Evolutionary conservation across 1,140 invertebrate genomes (phyloP).

Genomic region (Anastrepha ludens): DNA sequence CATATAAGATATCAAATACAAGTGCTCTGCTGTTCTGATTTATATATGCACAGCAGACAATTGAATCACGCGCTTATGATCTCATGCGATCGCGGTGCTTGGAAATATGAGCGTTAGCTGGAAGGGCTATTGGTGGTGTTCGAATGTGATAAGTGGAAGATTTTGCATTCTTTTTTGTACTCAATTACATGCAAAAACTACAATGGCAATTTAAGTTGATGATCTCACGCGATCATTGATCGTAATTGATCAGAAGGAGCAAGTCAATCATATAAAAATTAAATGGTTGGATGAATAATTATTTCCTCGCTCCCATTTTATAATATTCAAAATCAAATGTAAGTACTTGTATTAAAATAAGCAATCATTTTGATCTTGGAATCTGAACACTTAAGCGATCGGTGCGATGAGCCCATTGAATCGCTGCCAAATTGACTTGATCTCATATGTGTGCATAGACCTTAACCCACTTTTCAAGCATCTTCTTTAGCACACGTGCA

Average conservation of each 20-base stretch:
- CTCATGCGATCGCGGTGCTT: neutral
- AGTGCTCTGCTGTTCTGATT: neutral
- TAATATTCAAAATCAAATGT: no score
- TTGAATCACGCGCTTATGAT: neutral
- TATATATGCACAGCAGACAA: neutral
- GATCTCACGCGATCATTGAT: constrained; percentile 19
- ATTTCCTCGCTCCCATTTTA: neutral
- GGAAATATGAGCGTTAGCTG: neutral
- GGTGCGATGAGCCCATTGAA: neutral
- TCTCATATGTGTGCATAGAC: neutral
- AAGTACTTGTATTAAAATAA: neutral
- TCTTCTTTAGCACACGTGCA: neutral
- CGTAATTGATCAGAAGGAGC: neutral
- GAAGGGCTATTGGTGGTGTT: neutral
- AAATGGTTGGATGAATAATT: neutral
- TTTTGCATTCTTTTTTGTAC: neutral
- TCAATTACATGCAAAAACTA: neutral
- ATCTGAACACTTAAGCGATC: neutral
- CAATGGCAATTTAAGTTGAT: neutral
- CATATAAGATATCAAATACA: neutral
- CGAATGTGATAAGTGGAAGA: neutral
- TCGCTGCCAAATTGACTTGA: neutral
- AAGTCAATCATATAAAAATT: neutral
- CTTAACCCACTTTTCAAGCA: constrained; percentile 6
- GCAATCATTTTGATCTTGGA: neutral